These are phyloP conservation scores for Protaetia brevitarsis DNA, from an alignment of 1,140 invertebrate genomes.

Conservation along the genomic window DNA sequence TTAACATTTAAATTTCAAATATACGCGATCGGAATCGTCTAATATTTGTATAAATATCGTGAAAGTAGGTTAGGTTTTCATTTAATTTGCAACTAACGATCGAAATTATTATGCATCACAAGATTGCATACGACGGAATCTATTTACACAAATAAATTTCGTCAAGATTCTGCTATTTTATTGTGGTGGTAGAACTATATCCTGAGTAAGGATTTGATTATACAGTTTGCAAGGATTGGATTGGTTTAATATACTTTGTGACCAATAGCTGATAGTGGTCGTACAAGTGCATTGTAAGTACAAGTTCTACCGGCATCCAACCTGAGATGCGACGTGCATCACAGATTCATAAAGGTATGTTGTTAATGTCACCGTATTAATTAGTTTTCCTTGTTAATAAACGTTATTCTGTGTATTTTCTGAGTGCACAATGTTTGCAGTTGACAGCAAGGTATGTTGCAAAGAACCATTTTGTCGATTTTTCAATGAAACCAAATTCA, in stretches of 20 bases:
- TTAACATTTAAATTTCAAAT: background rate
- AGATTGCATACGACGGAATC: background rate
- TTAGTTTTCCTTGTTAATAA: constrained; percentile 17
- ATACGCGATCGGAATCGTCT: background rate
- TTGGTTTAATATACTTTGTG: constrained; percentile 26
- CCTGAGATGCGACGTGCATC: constrained; percentile 46
- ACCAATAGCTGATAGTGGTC: constrained; percentile 30
- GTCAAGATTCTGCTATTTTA: constrained; percentile 15
- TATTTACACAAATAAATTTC: constrained; percentile 11
- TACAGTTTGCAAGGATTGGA: constrained; percentile 24
- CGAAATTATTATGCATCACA: constrained; percentile 2
- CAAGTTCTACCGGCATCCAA: constrained; percentile 30
- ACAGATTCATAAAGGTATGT: constrained; percentile 48
- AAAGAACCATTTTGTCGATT: constrained; percentile 16
- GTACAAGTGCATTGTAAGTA: constrained; percentile 28
- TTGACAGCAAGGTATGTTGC: constrained; percentile 13
- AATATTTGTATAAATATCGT: background rate
- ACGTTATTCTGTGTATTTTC: constrained; percentile 14
- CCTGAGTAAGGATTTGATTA: constrained; percentile 19
- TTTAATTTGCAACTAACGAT: background rate
- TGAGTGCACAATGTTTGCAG: constrained; percentile 15
- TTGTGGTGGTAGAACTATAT: constrained; percentile 13
- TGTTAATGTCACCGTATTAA: constrained; percentile 16
- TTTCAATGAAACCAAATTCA: constrained; percentile 15
- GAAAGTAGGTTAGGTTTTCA: background rate